These are phyloP conservation scores for Paradoxurus hermaphroditus DNA, from an alignment of 2,113 vertebrate genomes.

Conservation along the genomic window DNA sequence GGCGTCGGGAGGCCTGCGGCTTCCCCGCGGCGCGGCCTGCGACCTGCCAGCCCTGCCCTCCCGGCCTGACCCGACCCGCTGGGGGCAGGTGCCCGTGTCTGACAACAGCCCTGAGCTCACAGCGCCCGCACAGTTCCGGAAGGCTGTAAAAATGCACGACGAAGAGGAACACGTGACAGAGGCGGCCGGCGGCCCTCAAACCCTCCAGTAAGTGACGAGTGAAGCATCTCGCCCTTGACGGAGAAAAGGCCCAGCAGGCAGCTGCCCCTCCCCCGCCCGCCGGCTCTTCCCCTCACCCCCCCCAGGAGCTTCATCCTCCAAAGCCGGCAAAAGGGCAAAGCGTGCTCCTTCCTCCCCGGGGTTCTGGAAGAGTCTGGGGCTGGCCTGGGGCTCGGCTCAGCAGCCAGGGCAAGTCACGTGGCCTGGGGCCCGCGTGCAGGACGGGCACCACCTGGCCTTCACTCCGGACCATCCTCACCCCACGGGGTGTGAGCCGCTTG, in stretches of 20 bases:
- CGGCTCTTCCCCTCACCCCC: background rate
- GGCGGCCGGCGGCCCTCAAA: fast-evolving
- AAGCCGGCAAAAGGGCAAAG: background rate
- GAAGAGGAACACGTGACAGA: background rate
- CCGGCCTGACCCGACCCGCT: fast-evolving
- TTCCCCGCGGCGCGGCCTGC: too few species aligned
- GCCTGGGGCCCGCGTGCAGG: background rate
- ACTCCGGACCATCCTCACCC: fast-evolving
- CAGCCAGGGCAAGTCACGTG: background rate
- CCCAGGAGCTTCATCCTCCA: too few species aligned
- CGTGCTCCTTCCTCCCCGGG: background rate
- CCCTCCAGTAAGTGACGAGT: background rate
- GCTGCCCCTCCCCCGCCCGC: fast-evolving
- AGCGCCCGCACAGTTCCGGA: background rate
- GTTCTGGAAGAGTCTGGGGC: background rate
- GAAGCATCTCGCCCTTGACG: fast-evolving
- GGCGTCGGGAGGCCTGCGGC: too few species aligned
- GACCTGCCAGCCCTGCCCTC: too few species aligned
- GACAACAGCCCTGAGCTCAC: background rate
- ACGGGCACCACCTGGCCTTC: background rate
- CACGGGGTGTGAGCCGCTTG: background rate
- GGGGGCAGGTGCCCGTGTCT: background rate
- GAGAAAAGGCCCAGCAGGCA: background rate
- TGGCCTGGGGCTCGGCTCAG: background rate
- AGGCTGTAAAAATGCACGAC: too few species aligned